phyloP scores from a whole-genome alignment of 2,797 vertebrate genomes.

The Typhlichthys eigenmanni region DNA sequence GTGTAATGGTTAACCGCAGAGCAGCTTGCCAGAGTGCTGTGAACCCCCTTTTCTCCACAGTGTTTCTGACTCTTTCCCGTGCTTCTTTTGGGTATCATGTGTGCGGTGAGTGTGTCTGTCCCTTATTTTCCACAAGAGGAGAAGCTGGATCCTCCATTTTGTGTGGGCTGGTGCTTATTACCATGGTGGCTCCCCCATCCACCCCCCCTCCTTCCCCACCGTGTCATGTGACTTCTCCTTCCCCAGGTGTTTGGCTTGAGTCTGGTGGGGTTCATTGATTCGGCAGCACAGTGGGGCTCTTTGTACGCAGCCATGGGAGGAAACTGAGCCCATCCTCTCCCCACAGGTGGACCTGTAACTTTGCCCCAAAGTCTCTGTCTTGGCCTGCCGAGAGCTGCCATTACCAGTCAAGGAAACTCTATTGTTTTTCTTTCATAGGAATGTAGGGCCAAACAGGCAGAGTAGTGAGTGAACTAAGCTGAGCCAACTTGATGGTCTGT shows the following conservation, averaged over 20 bases:
- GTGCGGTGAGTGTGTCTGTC: slow-evolving; percentile 4
- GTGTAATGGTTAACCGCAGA: slow-evolving; percentile 64
- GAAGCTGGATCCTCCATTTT: slow-evolving; percentile 25
- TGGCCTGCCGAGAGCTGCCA: slow-evolving; percentile 21
- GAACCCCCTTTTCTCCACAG: slow-evolving; percentile 48
- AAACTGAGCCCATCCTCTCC: slow-evolving; percentile 56
- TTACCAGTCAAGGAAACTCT: slow-evolving; percentile 21
- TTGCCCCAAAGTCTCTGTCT: slow-evolving; percentile 35
- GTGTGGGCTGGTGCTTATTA: slow-evolving; percentile 38
- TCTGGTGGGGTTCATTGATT: slow-evolving; percentile 71
- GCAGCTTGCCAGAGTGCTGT: slow-evolving; percentile 37
- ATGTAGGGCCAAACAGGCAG: background rate
- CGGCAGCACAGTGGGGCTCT: slow-evolving; percentile 66
- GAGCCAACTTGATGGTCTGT: slow-evolving; percentile 25
- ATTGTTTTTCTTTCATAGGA: slow-evolving; percentile 28
- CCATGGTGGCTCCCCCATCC: slow-evolving; percentile 42
- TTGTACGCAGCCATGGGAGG: slow-evolving; percentile 66
- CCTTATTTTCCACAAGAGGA: background rate
- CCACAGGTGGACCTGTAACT: slow-evolving; percentile 68
- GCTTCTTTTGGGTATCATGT: slow-evolving; percentile 8
- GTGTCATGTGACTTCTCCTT: slow-evolving; percentile 58
- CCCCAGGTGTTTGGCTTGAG: slow-evolving; percentile 74
- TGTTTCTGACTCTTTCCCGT: slow-evolving; percentile 46
- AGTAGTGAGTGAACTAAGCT: slow-evolving; percentile 18
- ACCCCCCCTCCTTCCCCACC: slow-evolving; percentile 5